Percentiles rank a stretch among this genome's conserved stretches.
phyloP scores from a whole-genome alignment of 2,888 invertebrate species.

The Graphium colonna region DNA sequence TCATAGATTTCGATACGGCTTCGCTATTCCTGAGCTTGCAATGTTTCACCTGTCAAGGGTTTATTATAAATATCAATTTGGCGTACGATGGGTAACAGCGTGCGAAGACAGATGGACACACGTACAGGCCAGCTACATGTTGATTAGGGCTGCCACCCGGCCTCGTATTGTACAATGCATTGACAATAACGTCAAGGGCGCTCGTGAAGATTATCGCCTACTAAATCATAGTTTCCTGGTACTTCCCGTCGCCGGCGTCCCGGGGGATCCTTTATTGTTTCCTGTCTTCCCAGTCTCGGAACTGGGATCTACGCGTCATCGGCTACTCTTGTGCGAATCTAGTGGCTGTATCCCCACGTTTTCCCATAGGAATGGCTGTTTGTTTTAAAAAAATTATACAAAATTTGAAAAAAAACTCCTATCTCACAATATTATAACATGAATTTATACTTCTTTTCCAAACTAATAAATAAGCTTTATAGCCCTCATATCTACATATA shows the following conservation, averaged over 20 bases:
- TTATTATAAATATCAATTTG: conserved; percentile 21
- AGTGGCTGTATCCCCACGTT: not conserved
- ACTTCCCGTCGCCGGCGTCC: conserved; percentile 41
- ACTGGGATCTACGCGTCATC: conserved; percentile 21
- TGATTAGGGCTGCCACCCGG: conserved; percentile 13
- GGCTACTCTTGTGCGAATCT: not conserved
- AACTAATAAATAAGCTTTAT: too few relatives aligned
- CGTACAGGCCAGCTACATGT: not conserved
- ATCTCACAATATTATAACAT: too few relatives aligned
- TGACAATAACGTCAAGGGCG: conserved; percentile 28
- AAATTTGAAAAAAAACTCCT: too few relatives aligned
- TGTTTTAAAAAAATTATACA: too few relatives aligned
- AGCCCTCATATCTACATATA: too few relatives aligned
- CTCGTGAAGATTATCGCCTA: conserved; percentile 42
- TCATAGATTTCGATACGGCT: too few relatives aligned
- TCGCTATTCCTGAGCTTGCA: too few relatives aligned
- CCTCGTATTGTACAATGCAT: conserved; percentile 9
- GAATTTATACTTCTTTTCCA: too few relatives aligned
- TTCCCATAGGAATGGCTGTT: not conserved
- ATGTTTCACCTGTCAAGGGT: conserved; percentile 9
- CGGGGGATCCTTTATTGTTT: conserved; percentile 73
- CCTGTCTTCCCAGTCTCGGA: conserved; percentile 54
- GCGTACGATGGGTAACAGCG: conserved; percentile 8
- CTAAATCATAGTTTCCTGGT: conserved; percentile 73
- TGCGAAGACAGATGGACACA: not conserved